Percentiles rank a stretch among this genome's conserved stretches.
These are phyloP conservation scores for Mus caroli DNA, from an alignment of 2,797 vertebrate species.

Conservation along the genomic window DNA sequence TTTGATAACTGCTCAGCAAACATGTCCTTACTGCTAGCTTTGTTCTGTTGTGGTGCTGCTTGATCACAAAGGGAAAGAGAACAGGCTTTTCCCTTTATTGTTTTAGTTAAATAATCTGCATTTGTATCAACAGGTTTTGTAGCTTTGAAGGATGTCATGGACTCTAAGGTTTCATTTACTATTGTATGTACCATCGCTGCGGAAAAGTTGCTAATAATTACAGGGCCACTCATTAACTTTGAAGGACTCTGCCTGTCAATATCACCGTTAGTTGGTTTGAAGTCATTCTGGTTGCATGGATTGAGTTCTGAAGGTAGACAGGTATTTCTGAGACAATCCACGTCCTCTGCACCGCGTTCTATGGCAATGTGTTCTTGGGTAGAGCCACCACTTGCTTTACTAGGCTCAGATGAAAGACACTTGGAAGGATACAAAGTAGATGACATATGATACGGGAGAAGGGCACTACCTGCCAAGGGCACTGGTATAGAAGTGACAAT, in stretches of 20 bases:
- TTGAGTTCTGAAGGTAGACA: constrained; percentile 81
- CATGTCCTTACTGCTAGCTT: constrained; percentile 81
- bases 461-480: constrained; percentile 94
- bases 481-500: constrained; percentile 96
- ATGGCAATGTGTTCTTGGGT: constrained; percentile 56
- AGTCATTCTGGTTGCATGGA: constrained; percentile 67
- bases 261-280: constrained; percentile 67
- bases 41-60: constrained; percentile 69
- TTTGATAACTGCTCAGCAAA: constrained; percentile 87
- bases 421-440: constrained; percentile 86
- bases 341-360: constrained; percentile 82
- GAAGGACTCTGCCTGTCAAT: constrained; percentile 50
- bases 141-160: constrained; percentile 91
- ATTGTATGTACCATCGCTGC: constrained; percentile 95
- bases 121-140: constrained; percentile 92
- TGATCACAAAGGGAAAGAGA: constrained; percentile 51
- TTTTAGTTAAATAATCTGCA: constrained; percentile 90
- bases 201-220: constrained; percentile 90
- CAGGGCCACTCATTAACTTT: constrained; percentile 69
- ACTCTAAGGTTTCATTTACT: constrained; percentile 95
- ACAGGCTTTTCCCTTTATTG: constrained; percentile 82
- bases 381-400: constrained; percentile 82
- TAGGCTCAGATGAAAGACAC: constrained; percentile 81
- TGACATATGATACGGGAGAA: constrained; percentile 90
- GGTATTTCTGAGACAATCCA: constrained; percentile 84